Percentiles rank a stretch among this genome's conserved stretches.
These are phyloP conservation scores for Habroteleia sp. DNA, from an alignment of 2,888 invertebrate genomes.

Conservation along the genomic window DNA sequence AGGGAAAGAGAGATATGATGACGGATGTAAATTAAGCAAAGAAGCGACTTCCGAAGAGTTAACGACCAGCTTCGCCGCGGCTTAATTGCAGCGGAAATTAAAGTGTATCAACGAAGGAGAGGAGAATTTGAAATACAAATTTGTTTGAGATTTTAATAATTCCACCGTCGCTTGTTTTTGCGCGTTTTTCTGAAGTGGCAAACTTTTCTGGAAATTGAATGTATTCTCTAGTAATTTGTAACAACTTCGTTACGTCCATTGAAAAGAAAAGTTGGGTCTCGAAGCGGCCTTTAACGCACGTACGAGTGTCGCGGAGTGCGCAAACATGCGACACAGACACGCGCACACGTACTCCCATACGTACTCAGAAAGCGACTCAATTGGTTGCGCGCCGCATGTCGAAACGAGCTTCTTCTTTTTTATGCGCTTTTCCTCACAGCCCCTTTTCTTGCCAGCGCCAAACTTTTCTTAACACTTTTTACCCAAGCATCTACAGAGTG, in stretches of 20 bases:
- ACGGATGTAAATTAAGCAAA: constrained; percentile 40
- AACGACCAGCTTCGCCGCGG: constrained; percentile 15
- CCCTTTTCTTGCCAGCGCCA: constrained; percentile 32
- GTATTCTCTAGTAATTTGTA: constrained; percentile 51
- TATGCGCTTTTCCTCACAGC: constrained; percentile 18
- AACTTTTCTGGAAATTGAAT: constrained; percentile 29
- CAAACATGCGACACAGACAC: constrained; percentile 4
- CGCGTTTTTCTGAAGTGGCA: constrained; percentile 1
- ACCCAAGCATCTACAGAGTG: constrained; percentile 37
- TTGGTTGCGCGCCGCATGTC: constrained; percentile 31
- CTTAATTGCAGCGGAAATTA: constrained; percentile 51
- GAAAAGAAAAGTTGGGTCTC: constrained; percentile 45
- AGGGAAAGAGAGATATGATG: too few relatives aligned
- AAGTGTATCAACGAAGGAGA: constrained; percentile 6
- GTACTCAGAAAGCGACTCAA: constrained; percentile 11
- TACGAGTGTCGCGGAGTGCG: constrained; percentile 21
- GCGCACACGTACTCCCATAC: not conserved
- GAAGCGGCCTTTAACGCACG: constrained; percentile 49
- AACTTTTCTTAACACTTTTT: constrained; percentile 56
- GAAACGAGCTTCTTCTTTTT: constrained; percentile 31
- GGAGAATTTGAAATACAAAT: constrained; percentile 1
- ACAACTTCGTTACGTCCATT: constrained; percentile 47
- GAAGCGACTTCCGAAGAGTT: constrained; percentile 23
- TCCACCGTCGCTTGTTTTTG: constrained; percentile 22
- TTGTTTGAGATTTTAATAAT: constrained; percentile 35